Evolutionary conservation across 2,113 vertebrate genomes (phyloP).

Genomic region (Passer montanus): DNA sequence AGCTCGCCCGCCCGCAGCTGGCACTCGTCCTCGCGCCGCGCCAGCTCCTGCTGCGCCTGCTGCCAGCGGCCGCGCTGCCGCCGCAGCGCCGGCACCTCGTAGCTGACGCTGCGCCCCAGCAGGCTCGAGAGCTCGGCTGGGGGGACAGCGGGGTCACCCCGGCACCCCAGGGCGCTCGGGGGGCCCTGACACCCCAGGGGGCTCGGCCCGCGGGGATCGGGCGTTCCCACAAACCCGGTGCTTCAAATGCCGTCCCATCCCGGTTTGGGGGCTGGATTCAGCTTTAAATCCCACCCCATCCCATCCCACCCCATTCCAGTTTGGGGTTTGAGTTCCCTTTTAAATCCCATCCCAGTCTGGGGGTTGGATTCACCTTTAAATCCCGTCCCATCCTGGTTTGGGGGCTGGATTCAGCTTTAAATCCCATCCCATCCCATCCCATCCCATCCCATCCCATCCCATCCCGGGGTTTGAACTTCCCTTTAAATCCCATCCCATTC

Average conservation of each 20-base stretch:
- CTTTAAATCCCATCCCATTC: no score
- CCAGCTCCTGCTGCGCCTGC: not conserved
- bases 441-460: no score
- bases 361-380: no score
- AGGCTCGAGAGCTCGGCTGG: not conserved
- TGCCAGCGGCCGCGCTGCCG: not conserved
- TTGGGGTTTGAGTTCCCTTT: no score
- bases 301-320: no score
- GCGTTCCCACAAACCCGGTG: accelerated
- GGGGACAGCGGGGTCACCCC: not conserved
- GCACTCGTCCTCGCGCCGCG: not conserved
- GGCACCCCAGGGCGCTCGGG: no score
- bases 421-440: not conserved
- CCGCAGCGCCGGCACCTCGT: not conserved
- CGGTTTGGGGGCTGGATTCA: not conserved
- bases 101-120: not conserved
- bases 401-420: no score
- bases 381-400: no score
- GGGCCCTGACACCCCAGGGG: not conserved
- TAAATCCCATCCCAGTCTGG: not conserved
- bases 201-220: not conserved
- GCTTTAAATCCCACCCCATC: not conserved
- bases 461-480: no score
- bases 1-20: not conserved
- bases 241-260: not conserved